These are phyloP conservation scores for Dryobota labecula DNA, from an alignment of 2,888 invertebrate genomes.

Conservation along the genomic window DNA sequence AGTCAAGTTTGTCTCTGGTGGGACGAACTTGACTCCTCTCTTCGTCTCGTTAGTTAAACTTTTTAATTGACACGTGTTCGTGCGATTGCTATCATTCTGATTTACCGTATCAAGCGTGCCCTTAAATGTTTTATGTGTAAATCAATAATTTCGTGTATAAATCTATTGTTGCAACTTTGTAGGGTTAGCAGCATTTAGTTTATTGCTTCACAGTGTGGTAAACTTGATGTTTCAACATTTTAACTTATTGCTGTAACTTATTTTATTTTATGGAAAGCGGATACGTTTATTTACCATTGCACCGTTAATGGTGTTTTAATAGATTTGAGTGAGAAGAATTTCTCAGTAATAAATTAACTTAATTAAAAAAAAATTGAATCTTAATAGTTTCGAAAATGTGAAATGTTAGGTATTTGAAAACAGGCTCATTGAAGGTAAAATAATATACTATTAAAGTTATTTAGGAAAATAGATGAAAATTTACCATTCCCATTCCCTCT, in stretches of 20 bases:
- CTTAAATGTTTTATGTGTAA: slow-evolving; percentile 35
- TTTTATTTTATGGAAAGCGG: slow-evolving; percentile 57
- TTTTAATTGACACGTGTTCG: slow-evolving; percentile 19
- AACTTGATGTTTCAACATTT: slow-evolving; percentile 43
- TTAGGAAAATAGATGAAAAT: too few relatives aligned
- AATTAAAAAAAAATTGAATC: neutral
- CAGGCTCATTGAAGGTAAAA: too few relatives aligned
- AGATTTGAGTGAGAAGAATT: neutral
- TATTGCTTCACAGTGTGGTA: slow-evolving; percentile 49
- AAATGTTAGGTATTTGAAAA: neutral
- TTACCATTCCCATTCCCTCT: too few relatives aligned
- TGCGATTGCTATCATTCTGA: slow-evolving; percentile 37
- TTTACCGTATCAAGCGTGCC: slow-evolving; percentile 19
- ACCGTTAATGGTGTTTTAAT: slow-evolving; percentile 26
- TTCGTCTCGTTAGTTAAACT: neutral
- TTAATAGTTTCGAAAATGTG: neutral
- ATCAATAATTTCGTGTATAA: slow-evolving; percentile 32
- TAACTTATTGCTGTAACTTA: slow-evolving; percentile 54
- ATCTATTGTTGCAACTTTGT: slow-evolving; percentile 42
- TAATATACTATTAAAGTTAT: too few relatives aligned
- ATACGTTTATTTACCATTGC: slow-evolving; percentile 41
- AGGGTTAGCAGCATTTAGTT: slow-evolving; percentile 33
- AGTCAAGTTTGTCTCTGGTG: neutral
- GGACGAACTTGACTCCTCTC: too few relatives aligned
- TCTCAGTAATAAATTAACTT: neutral